Conservation (phyloP, 2,113 vertebrate species). For the Apus apus region DNA sequence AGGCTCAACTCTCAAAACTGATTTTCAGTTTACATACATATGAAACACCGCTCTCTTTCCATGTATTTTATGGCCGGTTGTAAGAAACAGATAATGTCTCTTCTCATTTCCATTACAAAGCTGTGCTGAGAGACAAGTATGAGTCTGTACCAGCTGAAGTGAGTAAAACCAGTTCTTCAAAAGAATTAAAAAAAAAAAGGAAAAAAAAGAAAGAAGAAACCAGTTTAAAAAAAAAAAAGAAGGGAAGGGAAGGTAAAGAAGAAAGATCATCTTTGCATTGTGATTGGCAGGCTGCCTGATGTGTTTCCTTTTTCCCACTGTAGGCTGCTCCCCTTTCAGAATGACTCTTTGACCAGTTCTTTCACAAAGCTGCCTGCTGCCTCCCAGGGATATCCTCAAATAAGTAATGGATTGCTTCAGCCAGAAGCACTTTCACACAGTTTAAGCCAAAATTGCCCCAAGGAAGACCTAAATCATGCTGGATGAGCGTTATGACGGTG, state of each 20-base stretch:
- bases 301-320: neutral
- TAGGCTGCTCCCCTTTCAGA: neutral
- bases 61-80: neutral
- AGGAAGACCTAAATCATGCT: slow-evolving; percentile 10
- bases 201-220: neutral
- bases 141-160: slow-evolving; percentile 12
- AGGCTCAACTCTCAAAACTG: neutral
- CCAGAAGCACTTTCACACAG: slow-evolving; percentile 38
- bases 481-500: neutral
- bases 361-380: neutral
- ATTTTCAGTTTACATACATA: slow-evolving; percentile 30
- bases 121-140: neutral
- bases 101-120: slow-evolving; percentile 66
- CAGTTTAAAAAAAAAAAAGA: neutral
- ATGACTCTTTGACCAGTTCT: neutral
- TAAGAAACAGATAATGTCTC: slow-evolving; percentile 34
- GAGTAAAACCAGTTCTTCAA: slow-evolving; percentile 54
- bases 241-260: neutral
- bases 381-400: neutral
- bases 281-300: neutral
- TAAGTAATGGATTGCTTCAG: neutral
- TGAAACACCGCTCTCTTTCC: slow-evolving; percentile 1
- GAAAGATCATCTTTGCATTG: neutral
- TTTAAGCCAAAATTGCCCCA: slow-evolving; percentile 2
- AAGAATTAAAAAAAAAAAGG: neutral